Base-by-base conservation (phyloP, 1,140 invertebrate genomes). In the Eumaeus atala region DNA sequence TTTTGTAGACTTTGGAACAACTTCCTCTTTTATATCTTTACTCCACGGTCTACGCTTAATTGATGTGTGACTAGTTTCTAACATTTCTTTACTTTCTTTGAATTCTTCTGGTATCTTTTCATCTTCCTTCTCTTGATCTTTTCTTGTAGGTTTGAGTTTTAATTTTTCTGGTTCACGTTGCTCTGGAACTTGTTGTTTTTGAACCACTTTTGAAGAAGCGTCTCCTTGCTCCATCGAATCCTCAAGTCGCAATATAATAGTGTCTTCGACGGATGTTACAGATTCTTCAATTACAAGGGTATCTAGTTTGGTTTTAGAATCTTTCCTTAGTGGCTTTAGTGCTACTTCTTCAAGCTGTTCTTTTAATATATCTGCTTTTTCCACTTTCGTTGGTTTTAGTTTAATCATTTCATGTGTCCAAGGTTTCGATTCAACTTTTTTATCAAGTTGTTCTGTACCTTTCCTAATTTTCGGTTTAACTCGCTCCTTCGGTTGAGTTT, bases 211-310 rank as follows among this genome's bases (percentile, higher is more conserved):
- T 10, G 55, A 11, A 6, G 34, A 8, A 36, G 17, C 14, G 36
- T 56, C 56, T 48, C 49, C 28, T 17, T 54, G 16, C 48, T 65
- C 51, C 33, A 42, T 48, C n/a, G 36, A 35, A 59, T 18, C 17
- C 38, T 61, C 47, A 12, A 47, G 12, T 44, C 58, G 35, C 47
- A 87, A 57, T 52, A 84, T 72, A 28, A 82, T 68, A 12, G 72
- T 80, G 51, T 86, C 80, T 74, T 88, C 74, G 44, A 70, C 66
- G 28, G 61, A 62, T 36, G 61, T 72, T 5, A 76, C 10, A 9
- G 67, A 70, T 56, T 80, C 74, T 56, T 82, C 78, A 50, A 71
- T 66, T 37, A 76, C 54, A 48, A 73, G 8, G 18, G 66, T 67
- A 49, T 75, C 70, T 37, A 55, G n/a, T 58, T 71, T 72, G 51